Conservation (phyloP, 2,888 invertebrate species). For the Dryocosmus kuriphilus region DNA sequence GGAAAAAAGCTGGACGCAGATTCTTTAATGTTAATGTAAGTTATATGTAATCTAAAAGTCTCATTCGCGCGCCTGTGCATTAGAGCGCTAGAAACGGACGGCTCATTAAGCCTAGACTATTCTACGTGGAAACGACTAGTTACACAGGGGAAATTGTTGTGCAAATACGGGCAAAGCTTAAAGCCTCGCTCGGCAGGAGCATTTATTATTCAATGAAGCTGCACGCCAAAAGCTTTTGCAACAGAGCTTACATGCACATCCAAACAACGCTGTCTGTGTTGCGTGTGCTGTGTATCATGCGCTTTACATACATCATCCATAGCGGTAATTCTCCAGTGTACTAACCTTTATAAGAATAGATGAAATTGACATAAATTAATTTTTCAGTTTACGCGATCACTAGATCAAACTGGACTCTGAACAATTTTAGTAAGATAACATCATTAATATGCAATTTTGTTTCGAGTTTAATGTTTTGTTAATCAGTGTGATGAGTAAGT, state of each 20-base stretch:
- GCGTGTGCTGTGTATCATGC: neutral
- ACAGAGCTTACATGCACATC: conserved; percentile 43
- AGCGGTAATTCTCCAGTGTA: neutral
- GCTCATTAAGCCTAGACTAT: conserved; percentile 47
- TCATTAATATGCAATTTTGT: too few species aligned
- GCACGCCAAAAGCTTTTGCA: conserved; percentile 47
- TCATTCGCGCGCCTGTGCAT: neutral
- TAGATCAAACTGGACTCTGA: neutral
- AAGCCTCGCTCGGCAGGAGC: conserved; percentile 53
- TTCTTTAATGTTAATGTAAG: conserved; percentile 1
- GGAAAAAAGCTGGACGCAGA: neutral
- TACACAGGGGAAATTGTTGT: conserved; percentile 65
- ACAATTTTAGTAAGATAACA: too few species aligned
- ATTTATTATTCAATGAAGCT: conserved; percentile 69
- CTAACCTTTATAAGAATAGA: neutral
- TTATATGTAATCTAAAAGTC: neutral
- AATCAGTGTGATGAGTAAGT: too few species aligned
- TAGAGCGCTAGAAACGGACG: conserved; percentile 25
- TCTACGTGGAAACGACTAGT: conserved; percentile 57
- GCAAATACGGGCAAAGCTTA: conserved; percentile 64
- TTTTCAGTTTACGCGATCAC: neutral
- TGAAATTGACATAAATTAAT: neutral
- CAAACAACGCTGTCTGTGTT: neutral
- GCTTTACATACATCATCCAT: conserved; percentile 1
- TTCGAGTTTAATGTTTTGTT: too few species aligned